These are phyloP conservation scores for Dasypogon diadema DNA, from an alignment of 2,888 invertebrate genomes.

Conservation along the genomic window DNA sequence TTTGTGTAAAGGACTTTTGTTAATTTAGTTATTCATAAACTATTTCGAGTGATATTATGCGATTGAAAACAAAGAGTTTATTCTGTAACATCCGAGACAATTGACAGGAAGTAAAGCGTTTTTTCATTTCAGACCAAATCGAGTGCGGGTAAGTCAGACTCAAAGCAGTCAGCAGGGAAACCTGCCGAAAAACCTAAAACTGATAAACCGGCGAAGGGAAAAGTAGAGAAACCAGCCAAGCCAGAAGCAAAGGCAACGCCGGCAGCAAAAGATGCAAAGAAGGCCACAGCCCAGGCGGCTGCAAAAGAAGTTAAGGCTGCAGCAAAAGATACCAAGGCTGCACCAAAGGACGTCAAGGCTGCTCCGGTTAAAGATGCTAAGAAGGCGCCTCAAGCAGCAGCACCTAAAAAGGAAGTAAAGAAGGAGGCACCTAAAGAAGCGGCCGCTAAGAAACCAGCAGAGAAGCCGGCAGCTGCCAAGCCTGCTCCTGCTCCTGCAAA, in stretches of 20 bases:
- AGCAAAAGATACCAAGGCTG: slow-evolving; percentile 45
- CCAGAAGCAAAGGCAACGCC: slow-evolving; percentile 65
- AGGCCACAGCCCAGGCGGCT: slow-evolving; percentile 63
- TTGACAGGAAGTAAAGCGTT: slow-evolving; percentile 28
- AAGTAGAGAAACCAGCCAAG: slow-evolving; percentile 66
- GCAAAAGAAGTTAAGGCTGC: slow-evolving; percentile 57
- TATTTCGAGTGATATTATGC: slow-evolving; percentile 4
- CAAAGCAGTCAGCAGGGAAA: slow-evolving; percentile 61
- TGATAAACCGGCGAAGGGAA: slow-evolving; percentile 65
- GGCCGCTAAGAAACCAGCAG: slow-evolving; percentile 61
- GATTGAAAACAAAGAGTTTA: neutral
- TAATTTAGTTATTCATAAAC: neutral
- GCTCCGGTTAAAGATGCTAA: slow-evolving; percentile 69
- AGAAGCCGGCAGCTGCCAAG: slow-evolving; percentile 58
- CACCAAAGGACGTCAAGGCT: slow-evolving; percentile 68
- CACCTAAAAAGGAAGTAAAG: slow-evolving; percentile 68
- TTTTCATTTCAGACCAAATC: slow-evolving; percentile 63
- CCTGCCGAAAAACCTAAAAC: slow-evolving; percentile 62
- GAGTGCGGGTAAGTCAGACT: slow-evolving; percentile 66
- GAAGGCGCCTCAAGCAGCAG: slow-evolving; percentile 67
- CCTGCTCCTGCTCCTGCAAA: slow-evolving; percentile 47
- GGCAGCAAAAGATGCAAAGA: slow-evolving; percentile 66
- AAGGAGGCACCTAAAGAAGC: slow-evolving; percentile 69
- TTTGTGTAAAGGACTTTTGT: neutral
- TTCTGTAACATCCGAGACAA: neutral